Percentiles rank a stretch among this genome's conserved stretches.
Evolutionary conservation across 1,140 invertebrate species (phyloP).

Genomic region (Dreissena polymorpha): DNA sequence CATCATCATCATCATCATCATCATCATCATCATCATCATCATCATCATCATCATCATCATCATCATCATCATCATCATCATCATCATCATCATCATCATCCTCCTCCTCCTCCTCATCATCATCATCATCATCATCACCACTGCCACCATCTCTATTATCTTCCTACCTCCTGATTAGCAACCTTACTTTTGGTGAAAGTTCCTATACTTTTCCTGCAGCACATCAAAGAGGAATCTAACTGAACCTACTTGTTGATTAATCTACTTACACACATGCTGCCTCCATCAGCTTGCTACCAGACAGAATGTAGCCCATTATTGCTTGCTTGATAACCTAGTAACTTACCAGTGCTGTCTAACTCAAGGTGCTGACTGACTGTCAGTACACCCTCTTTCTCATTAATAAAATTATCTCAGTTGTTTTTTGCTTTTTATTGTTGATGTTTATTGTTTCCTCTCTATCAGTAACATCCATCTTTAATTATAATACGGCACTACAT

Average conservation of each 20-base stretch:
- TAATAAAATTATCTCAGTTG: too few species aligned
- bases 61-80: constrained; percentile 5
- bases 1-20: background rate
- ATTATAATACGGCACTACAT: background rate
- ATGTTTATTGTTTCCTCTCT: background rate
- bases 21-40: background rate
- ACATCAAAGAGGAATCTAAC: too few species aligned
- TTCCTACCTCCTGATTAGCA: background rate
- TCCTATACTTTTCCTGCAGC: too few species aligned
- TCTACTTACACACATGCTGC: too few species aligned
- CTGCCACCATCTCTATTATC: constrained; percentile 3
- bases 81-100: background rate
- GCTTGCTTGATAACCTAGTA: too few species aligned
- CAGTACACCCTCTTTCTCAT: too few species aligned
- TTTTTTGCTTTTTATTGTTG: too few species aligned
- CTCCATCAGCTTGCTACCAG: too few species aligned
- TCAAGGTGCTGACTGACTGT: too few species aligned
- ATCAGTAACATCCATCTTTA: constrained; percentile 1
- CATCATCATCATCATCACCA: background rate
- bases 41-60: background rate
- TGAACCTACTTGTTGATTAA: too few species aligned
- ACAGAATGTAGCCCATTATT: too few species aligned
- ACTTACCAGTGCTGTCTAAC: too few species aligned
- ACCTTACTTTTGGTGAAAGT: background rate
- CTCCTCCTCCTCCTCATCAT: background rate